Evolutionary conservation across 2,113 vertebrate species (phyloP).

Genomic region (Nipponia nippon): DNA sequence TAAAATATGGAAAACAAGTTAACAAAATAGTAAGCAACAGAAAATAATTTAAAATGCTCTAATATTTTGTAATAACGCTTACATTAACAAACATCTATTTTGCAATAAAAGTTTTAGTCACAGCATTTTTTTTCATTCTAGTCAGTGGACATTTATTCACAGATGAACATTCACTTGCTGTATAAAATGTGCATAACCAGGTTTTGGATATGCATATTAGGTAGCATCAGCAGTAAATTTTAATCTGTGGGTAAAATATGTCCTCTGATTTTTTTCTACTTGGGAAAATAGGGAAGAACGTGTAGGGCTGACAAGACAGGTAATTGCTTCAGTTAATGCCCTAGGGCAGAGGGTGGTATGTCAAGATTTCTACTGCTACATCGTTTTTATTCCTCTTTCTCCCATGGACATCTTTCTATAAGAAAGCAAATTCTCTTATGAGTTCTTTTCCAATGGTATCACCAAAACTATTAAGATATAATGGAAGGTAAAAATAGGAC

Average conservation of each 20-base stretch:
- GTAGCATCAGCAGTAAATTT: neutral
- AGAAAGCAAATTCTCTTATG: neutral
- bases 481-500: neutral
- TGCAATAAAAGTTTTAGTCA: neutral
- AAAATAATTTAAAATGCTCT: constrained; percentile 26
- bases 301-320: neutral
- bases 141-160: neutral
- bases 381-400: neutral
- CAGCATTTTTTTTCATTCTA: neutral
- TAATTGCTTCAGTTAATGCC: neutral
- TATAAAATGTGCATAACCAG: neutral
- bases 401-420: neutral
- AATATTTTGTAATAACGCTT: neutral
- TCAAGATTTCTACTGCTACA: neutral
- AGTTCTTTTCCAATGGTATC: neutral
- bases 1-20: constrained; percentile 50
- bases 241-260: neutral
- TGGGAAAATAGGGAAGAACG: neutral
- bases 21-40: constrained; percentile 45
- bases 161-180: neutral
- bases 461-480: neutral
- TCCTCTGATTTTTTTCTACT: neutral
- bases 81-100: neutral
- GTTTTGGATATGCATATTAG: neutral
- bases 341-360: neutral